These are phyloP conservation scores for Paguma larvata DNA, from an alignment of 2,797 vertebrate genomes.

Conservation along the genomic window DNA sequence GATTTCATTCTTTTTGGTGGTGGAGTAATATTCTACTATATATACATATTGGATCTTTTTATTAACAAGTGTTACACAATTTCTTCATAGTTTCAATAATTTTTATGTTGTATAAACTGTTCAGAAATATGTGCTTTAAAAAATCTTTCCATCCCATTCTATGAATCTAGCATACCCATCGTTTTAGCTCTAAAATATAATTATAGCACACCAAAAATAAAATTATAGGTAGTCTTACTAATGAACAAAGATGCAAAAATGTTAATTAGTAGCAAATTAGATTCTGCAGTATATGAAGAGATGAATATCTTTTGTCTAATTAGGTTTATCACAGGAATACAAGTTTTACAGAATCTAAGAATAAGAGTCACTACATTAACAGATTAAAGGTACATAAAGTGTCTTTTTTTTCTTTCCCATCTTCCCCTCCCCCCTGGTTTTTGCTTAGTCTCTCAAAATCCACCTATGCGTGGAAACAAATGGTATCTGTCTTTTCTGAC, in stretches of 20 bases:
- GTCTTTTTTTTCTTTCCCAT: no score
- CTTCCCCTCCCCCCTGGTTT: no score
- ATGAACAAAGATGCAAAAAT: not conserved
- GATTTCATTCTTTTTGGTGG: no score
- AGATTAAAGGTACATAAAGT: not conserved
- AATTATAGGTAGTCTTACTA: not conserved
- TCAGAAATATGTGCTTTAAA: not conserved
- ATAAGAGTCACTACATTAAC: not conserved
- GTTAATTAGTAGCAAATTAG: not conserved
- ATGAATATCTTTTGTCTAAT: not conserved
- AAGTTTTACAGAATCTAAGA: not conserved
- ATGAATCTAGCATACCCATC: not conserved
- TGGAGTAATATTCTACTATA: no score
- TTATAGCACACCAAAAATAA: not conserved
- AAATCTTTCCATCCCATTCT: not conserved
- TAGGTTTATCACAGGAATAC: conserved; percentile 2
- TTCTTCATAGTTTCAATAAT: not conserved
- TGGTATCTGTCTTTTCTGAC: no score
- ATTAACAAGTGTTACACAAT: not conserved
- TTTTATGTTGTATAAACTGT: not conserved
- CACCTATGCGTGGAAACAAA: no score
- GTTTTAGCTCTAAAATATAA: not conserved
- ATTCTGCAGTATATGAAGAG: not conserved
- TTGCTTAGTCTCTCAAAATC: no score
- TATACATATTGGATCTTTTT: no score